A percentile compares a stretch with the other conserved stretches of the same genome.
Conservation (phyloP, 2,888 invertebrate genomes). For the Melanostoma mellinum region DNA sequence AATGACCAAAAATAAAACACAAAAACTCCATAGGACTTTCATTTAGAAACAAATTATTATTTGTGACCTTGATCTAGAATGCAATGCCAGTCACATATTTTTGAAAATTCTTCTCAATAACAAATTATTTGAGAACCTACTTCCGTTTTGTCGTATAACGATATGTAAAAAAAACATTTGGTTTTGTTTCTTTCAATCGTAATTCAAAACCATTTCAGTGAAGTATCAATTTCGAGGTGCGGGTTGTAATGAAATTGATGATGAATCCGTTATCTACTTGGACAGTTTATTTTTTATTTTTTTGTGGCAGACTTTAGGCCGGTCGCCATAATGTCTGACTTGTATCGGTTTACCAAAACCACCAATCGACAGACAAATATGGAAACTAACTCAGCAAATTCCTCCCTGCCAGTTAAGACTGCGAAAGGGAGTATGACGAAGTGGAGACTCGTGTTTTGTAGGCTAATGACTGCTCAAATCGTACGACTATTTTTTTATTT, state of each 20-base stretch:
- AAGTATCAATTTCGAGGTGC: slow-evolving; percentile 51
- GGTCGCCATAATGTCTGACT: slow-evolving; percentile 58
- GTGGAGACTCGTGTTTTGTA: no score
- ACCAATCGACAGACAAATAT: slow-evolving; percentile 46
- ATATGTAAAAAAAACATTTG: neutral
- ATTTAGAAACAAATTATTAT: neutral
- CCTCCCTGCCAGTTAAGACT: slow-evolving; percentile 16
- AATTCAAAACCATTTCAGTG: slow-evolving; percentile 50
- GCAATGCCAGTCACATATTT: no score
- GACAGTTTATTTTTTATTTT: slow-evolving; percentile 4
- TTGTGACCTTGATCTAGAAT: slow-evolving; percentile 13
- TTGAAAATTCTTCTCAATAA: neutral
- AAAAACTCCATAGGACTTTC: slow-evolving; percentile 7
- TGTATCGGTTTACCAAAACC: slow-evolving; percentile 47
- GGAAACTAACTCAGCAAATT: slow-evolving; percentile 60
- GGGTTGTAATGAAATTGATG: neutral
- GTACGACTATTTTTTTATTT: neutral
- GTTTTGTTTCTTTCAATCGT: slow-evolving; percentile 15
- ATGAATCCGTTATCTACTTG: neutral
- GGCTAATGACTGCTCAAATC: slow-evolving; percentile 11
- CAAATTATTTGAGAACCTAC: slow-evolving; percentile 11
- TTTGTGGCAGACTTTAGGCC: slow-evolving; percentile 29
- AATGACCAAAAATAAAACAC: slow-evolving; percentile 47
- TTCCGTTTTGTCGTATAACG: slow-evolving; percentile 23
- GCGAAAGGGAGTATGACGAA: neutral